Conservation (phyloP, 2,113 vertebrate species). For the Cyrtonyx montezumae region DNA sequence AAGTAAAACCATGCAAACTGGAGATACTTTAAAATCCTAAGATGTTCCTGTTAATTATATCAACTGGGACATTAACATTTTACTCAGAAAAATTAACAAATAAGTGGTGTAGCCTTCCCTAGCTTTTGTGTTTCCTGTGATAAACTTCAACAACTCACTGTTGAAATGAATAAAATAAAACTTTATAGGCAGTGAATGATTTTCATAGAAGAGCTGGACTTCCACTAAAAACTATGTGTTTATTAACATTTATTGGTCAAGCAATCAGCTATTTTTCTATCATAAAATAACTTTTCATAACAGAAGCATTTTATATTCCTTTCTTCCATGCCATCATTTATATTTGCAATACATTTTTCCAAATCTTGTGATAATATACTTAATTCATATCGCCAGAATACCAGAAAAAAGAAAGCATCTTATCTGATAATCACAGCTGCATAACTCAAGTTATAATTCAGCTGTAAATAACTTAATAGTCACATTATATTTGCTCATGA, state of each 20-base stretch:
- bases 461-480: not conserved
- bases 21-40: not conserved
- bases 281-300: not conserved
- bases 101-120: not conserved
- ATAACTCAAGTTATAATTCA: not conserved
- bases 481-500: not conserved
- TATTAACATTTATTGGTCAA: fast-evolving
- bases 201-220: not conserved
- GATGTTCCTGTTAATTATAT: not conserved
- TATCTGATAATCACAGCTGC: not conserved
- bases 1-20: not conserved
- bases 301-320: not conserved
- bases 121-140: not conserved
- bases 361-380: not conserved
- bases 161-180: not conserved
- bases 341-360: not conserved
- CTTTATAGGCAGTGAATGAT: not conserved
- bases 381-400: not conserved
- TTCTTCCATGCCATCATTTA: not conserved
- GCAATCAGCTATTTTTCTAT: not conserved
- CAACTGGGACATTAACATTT: not conserved
- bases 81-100: not conserved
- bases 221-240: not conserved
- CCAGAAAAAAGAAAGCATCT: not conserved
- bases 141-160: not conserved